These are phyloP conservation scores for Conops quadrifasciatus DNA, from an alignment of 2,888 invertebrate species.

Conservation along the genomic window DNA sequence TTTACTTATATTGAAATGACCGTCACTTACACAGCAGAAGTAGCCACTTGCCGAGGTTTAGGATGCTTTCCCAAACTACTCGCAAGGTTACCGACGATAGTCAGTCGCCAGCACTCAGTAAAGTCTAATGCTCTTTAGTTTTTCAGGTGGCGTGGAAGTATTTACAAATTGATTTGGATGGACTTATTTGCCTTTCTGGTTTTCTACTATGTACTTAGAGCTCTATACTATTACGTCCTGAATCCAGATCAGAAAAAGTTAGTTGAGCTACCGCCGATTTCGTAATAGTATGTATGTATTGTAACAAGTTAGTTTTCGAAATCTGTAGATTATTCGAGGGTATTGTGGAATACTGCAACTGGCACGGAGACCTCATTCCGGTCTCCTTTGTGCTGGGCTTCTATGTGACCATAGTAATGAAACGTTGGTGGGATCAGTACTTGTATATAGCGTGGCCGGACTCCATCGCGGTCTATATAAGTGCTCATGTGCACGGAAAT, in stretches of 20 bases:
- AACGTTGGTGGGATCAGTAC: slow-evolving; percentile 90
- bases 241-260: slow-evolving; percentile 43
- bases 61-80: slow-evolving; percentile 50
- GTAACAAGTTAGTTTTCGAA: background rate
- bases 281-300: background rate
- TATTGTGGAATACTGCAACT: slow-evolving; percentile 81
- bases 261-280: slow-evolving; percentile 16
- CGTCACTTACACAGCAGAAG: slow-evolving; percentile 50
- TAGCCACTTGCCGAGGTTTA: slow-evolving; percentile 45
- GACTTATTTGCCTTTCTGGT: slow-evolving; percentile 80
- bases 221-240: slow-evolving; percentile 47
- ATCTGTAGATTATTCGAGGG: slow-evolving; percentile 78
- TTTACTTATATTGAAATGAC: slow-evolving; percentile 43
- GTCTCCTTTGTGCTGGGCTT: slow-evolving; percentile 92
- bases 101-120: too few relatives aligned
- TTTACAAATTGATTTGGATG: slow-evolving; percentile 91
- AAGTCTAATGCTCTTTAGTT: too few relatives aligned
- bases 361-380: slow-evolving; percentile 84
- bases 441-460: slow-evolving; percentile 85
- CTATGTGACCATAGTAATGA: slow-evolving; percentile 90
- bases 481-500: slow-evolving; percentile 81
- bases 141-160: slow-evolving; percentile 89
- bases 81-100: slow-evolving; percentile 42
- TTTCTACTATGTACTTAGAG: slow-evolving; percentile 71
- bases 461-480: slow-evolving; percentile 81